These are phyloP conservation scores for Rhimphoctona megacephalus DNA, from an alignment of 2,888 invertebrate genomes.

Conservation along the genomic window DNA sequence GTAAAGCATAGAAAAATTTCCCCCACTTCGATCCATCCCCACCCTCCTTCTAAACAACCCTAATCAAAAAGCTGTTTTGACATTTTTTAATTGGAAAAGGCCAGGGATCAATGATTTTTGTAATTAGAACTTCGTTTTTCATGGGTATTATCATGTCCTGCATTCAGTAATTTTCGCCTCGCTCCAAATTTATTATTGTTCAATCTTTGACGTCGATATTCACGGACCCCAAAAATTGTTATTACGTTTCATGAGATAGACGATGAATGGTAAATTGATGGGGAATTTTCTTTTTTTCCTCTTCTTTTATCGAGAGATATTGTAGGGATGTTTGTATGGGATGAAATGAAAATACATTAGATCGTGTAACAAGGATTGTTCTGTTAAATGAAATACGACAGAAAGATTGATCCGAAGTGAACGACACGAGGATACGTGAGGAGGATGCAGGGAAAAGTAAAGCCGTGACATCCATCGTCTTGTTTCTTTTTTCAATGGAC, in stretches of 20 bases:
- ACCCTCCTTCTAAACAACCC: too few species aligned
- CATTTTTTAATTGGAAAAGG: background rate
- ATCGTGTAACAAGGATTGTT: conserved; percentile 28
- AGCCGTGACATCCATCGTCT: conserved; percentile 42
- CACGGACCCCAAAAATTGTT: background rate
- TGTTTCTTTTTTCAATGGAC: conserved; percentile 35
- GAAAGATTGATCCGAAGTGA: conserved; percentile 38
- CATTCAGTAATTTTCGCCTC: background rate
- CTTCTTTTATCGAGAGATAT: background rate
- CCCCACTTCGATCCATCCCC: too few species aligned
- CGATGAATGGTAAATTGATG: background rate
- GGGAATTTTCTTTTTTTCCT: background rate
- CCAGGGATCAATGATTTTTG: background rate
- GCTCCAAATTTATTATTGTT: background rate
- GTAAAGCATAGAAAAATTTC: too few species aligned
- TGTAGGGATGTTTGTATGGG: conserved; percentile 3
- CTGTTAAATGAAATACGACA: conserved; percentile 20
- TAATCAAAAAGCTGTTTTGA: background rate
- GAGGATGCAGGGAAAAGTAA: conserved; percentile 26
- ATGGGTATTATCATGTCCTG: background rate
- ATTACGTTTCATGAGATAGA: background rate
- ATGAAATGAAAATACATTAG: conserved; percentile 19
- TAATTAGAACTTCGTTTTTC: background rate
- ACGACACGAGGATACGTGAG: conserved; percentile 9
- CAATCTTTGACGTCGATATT: background rate